A percentile compares a stretch with the other conserved stretches of the same genome.
Conservation (phyloP, 1,140 invertebrate genomes). For the Aphelenchoides besseyi region DNA sequence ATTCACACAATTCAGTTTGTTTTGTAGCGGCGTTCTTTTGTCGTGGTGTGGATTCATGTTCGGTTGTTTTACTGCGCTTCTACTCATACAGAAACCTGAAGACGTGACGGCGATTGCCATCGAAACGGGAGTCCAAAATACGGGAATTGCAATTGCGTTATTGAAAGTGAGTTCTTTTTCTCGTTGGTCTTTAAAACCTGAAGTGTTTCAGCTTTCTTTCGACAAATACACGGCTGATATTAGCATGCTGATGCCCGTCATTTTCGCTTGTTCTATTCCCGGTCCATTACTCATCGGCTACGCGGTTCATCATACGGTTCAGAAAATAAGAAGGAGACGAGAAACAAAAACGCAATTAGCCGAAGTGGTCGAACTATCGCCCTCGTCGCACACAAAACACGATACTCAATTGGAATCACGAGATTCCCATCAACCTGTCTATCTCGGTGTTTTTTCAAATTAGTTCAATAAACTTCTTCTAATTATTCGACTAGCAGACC, state of each 20-base stretch:
- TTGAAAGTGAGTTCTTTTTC: constrained; percentile 66
- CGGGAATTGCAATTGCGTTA: constrained; percentile 83
- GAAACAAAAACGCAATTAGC: not conserved
- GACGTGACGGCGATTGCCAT: constrained; percentile 80
- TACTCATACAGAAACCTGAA: constrained; percentile 50
- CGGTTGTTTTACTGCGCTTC: constrained; percentile 67
- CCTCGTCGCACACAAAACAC: not conserved
- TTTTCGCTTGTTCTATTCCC: constrained; percentile 87
- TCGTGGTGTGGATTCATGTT: constrained; percentile 81
- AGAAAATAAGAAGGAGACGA: not conserved
- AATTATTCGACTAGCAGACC: not conserved
- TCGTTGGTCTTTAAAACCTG: constrained; percentile 9
- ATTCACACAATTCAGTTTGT: constrained; percentile 31
- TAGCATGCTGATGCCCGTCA: constrained; percentile 75
- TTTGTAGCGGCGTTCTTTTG: constrained; percentile 75
- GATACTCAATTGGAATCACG: not conserved
- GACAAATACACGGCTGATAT: constrained; percentile 65
- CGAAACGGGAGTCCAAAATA: constrained; percentile 91
- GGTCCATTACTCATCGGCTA: constrained; percentile 71
- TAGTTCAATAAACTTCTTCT: not conserved
- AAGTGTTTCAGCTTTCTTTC: constrained; percentile 62
- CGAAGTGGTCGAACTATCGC: not conserved
- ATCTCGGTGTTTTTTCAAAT: not conserved
- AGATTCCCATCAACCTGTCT: not conserved
- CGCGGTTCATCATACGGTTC: constrained; percentile 42